Evolutionary conservation across 2,888 invertebrate genomes (phyloP), one percentile per base, ranked within the genome.

Genomic region (Ophion obscuratus): DNA sequence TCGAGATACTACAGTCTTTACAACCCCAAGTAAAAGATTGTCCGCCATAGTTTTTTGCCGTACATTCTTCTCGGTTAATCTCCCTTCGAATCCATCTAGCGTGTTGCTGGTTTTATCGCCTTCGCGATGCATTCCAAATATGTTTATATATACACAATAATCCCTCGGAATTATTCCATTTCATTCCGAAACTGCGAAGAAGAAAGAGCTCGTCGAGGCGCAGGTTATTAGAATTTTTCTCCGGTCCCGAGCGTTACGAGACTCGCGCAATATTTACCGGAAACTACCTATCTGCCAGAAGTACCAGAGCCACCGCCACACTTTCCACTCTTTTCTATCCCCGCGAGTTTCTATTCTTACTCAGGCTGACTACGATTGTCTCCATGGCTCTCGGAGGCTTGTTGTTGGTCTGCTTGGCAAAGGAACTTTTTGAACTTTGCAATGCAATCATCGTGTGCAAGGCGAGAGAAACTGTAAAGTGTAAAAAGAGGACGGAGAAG

Each of bases 381-480:
- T 86, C 83, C 70, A 59, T 61, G 67, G 77, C 44, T 59, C 62
- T 44, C 10, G 57, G 59, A 71, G 70, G 61, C 76, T 82, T 74
- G 80, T 80, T 86, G 79, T 77, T 67, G 77, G 68, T 68, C 81
- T 68, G 53, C 36, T 80, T 77, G 68, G 82, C 66, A 67, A 83
- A 86, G 87, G 87, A 87, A 87, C 86, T 88, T 87, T 88, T 81
- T 84, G 74, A 87, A 88, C 87, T 87, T 84, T 84, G 88, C 83
- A 79, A 77, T 77, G 87, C 88, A 86, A 89, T 89, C 88, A 88
- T 90, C 87, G 86, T 77, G 70, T 67, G 82, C 81, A 57, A 80
- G 68, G 82, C 83, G 80, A 87, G 76, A 57, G 74, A 77, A 74
- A 74, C 57, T 71, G 36, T 67, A 70, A 82, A 81, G 84, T 76